A percentile compares a stretch with the other conserved stretches of the same genome.
These are phyloP conservation scores for Platyrinchus mystaceus DNA, from an alignment of 2,797 vertebrate species.

Conservation along the genomic window DNA sequence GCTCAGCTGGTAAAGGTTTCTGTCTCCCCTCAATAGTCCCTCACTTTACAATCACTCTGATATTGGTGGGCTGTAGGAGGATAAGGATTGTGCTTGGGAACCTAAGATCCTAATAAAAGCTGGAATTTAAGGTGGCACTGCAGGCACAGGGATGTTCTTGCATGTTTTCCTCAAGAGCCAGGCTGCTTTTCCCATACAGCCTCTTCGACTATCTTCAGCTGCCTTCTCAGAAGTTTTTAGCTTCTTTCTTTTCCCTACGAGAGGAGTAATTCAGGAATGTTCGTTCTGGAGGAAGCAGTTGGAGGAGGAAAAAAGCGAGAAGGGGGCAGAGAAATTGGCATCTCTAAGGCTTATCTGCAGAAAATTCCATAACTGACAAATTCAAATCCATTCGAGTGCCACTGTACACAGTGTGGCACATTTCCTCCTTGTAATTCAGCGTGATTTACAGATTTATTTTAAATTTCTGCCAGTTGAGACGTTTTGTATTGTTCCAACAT, in stretches of 20 bases:
- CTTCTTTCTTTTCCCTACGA: background rate
- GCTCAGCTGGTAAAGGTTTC: background rate
- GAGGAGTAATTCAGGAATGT: background rate
- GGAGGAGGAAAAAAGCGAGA: background rate
- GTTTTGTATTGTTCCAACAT: background rate
- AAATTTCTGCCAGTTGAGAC: background rate
- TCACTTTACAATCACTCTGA: background rate
- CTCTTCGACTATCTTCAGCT: background rate
- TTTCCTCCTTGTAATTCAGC: background rate
- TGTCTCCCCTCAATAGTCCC: background rate
- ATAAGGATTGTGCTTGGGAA: background rate
- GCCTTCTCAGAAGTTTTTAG: background rate
- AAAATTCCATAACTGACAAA: background rate
- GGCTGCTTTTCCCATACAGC: background rate
- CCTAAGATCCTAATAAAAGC: background rate
- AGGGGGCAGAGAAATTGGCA: background rate
- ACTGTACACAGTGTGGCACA: background rate
- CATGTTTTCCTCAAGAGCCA: fast-evolving
- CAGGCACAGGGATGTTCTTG: background rate
- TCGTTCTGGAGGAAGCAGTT: background rate
- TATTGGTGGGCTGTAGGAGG: background rate
- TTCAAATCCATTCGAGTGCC: background rate
- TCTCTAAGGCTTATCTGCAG: background rate
- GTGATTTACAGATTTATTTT: background rate
- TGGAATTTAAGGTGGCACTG: background rate